Conservation (phyloP, 2,113 vertebrate genomes). For the Paramisgurnus dabryanus region DNA sequence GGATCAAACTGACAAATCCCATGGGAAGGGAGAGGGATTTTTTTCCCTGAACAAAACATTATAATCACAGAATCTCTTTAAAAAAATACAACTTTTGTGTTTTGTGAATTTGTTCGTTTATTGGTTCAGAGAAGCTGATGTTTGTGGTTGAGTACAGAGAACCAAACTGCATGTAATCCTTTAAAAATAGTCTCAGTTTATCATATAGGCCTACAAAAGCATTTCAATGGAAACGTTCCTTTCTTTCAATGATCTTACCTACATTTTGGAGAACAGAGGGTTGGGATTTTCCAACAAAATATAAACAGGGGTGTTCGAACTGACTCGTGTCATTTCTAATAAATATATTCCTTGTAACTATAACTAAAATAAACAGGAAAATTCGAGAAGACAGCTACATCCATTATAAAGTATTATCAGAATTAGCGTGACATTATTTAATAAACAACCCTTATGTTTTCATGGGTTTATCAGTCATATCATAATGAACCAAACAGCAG, state of each 20-base stretch:
- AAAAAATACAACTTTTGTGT: neutral
- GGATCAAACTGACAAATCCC: conserved; percentile 34
- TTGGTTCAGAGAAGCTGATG: neutral
- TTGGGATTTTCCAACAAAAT: conserved; percentile 30
- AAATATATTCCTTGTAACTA: neutral
- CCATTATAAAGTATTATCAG: too few relatives aligned
- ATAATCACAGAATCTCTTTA: neutral
- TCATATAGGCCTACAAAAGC: too few relatives aligned
- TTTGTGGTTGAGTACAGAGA: too few relatives aligned
- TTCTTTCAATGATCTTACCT: conserved; percentile 8
- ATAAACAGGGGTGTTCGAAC: too few relatives aligned
- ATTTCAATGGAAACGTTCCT: neutral
- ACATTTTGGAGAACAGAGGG: conserved; percentile 7
- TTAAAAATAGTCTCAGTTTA: too few relatives aligned
- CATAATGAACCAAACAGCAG: too few relatives aligned
- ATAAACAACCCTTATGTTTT: too few relatives aligned
- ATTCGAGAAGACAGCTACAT: too few relatives aligned
- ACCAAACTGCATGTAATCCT: too few relatives aligned
- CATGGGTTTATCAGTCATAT: too few relatives aligned
- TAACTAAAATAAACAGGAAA: too few relatives aligned
- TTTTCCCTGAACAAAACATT: conserved; percentile 9
- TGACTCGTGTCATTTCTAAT: neutral
- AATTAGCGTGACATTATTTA: neutral
- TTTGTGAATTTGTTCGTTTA: neutral
- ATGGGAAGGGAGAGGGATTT: conserved; percentile 8